Percentiles rank a stretch among this genome's conserved stretches.
These are phyloP conservation scores for human DNA, from an alignment of 2,113 vertebrate species.

Conservation along the genomic window DNA sequence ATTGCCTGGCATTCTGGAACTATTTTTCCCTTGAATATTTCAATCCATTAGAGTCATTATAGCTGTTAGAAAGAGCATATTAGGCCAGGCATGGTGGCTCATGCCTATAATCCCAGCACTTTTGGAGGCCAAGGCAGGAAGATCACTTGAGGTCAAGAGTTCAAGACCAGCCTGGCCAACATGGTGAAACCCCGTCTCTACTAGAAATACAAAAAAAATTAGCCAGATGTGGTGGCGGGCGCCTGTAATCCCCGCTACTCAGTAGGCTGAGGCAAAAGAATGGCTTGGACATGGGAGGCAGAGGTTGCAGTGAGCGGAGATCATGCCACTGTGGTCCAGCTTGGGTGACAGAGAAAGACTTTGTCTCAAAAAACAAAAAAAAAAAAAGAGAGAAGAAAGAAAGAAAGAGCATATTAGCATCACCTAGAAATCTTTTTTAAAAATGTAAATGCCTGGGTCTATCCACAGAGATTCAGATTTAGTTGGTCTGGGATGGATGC, in stretches of 20 bases:
- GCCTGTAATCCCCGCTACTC: neutral
- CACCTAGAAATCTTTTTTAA: neutral
- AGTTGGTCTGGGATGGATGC: neutral
- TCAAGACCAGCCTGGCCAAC: neutral
- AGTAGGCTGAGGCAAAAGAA: neutral
- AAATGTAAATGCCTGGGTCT: neutral
- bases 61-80: neutral
- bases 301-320: neutral
- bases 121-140: neutral
- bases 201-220: neutral
- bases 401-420: neutral
- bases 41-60: neutral
- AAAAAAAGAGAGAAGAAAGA: too few relatives aligned
- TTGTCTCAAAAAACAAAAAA: neutral
- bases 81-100: too few relatives aligned
- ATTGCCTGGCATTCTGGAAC: neutral
- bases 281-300: neutral
- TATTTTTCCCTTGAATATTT: neutral
- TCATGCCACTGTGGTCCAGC: neutral
- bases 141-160: neutral
- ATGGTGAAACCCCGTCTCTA: too few relatives aligned
- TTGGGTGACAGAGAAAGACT: neutral
- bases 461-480: neutral
- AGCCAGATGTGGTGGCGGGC: fast-evolving
- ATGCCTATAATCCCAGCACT: too few relatives aligned